Conservation (phyloP, 2,797 vertebrate species). For the Babyrousa celebensis region DNA sequence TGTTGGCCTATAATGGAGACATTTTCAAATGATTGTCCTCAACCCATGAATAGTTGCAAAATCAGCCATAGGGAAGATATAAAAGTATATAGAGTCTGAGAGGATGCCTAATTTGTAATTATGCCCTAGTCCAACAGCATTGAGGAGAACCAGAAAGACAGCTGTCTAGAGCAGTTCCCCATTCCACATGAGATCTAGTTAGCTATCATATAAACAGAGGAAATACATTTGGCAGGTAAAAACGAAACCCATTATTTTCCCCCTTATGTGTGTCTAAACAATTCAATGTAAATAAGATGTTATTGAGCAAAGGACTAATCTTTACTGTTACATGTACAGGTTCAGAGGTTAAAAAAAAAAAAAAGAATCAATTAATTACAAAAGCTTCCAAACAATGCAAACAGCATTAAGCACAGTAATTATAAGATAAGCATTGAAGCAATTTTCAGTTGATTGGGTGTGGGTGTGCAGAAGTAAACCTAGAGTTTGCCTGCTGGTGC, state of each 20-base stretch:
- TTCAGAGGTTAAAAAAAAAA: constrained; percentile 76
- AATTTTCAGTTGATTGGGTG: constrained; percentile 86
- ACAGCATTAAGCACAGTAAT: constrained; percentile 88
- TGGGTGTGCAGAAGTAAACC: constrained; percentile 86
- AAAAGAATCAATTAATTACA: constrained; percentile 85
- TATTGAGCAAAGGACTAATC: constrained; percentile 66
- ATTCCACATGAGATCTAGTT: not conserved
- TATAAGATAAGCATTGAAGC: constrained; percentile 87
- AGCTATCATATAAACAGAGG: not conserved
- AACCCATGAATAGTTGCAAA: constrained; percentile 50
- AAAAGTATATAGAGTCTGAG: not conserved
- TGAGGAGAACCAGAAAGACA: not conserved
- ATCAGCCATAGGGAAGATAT: not conserved
- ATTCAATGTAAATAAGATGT: constrained; percentile 80
- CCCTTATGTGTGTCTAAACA: constrained; percentile 68
- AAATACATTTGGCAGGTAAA: constrained; percentile 63
- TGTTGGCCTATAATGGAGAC: not conserved
- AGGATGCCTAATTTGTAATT: not conserved
- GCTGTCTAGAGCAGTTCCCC: not conserved
- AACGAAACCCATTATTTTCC: constrained; percentile 16
- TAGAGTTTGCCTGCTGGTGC: constrained; percentile 83
- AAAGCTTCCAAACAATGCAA: constrained; percentile 88
- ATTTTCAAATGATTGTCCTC: constrained; percentile 11
- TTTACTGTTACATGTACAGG: constrained; percentile 76
- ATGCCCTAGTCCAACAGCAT: not conserved